Percentiles rank a stretch among this genome's conserved stretches.
These are phyloP conservation scores for Plusia festucae DNA, from an alignment of 2,888 invertebrate genomes.

Conservation along the genomic window DNA sequence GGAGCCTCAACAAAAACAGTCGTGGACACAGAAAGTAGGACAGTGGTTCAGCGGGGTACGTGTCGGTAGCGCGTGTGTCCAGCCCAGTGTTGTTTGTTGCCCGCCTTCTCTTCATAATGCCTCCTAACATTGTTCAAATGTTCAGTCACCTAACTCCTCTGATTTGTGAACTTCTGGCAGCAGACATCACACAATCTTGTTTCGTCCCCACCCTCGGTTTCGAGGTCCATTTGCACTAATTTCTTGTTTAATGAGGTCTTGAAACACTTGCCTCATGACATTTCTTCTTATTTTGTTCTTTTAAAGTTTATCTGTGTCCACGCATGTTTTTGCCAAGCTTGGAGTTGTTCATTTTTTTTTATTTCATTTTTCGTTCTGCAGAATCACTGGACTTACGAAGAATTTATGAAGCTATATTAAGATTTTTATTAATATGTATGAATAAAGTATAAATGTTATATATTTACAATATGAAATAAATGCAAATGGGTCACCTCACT, in stretches of 20 bases:
- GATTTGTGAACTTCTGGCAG: constrained; percentile 66
- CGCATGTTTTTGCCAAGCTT: constrained; percentile 83
- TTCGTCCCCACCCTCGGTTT: constrained; percentile 79
- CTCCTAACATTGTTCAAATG: constrained; percentile 58
- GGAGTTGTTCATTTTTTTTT: constrained; percentile 55
- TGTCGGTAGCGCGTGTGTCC: constrained; percentile 87
- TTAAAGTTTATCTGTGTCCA: constrained; percentile 85
- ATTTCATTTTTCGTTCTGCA: constrained; percentile 67
- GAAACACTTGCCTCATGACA: constrained; percentile 65
- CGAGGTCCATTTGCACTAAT: constrained; percentile 88
- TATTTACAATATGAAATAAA: constrained; percentile 64
- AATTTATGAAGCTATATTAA: constrained; percentile 45
- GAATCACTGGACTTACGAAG: constrained; percentile 55
- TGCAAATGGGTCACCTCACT: constrained; percentile 87
- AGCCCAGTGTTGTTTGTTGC: constrained; percentile 82
- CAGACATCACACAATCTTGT: constrained; percentile 78
- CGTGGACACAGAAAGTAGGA: constrained; percentile 93
- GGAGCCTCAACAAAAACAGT: constrained; percentile 87
- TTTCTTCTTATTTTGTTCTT: constrained; percentile 70
- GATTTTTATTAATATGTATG: constrained; percentile 52
- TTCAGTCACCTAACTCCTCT: constrained; percentile 54
- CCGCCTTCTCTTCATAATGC: constrained; percentile 54
- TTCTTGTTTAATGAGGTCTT: constrained; percentile 70
- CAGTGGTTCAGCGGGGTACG: constrained; percentile 93
- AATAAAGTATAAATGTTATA: constrained; percentile 22